Base-by-base conservation (phyloP, 2,797 vertebrate species). In the Acrocephalus scirpaceus region DNA sequence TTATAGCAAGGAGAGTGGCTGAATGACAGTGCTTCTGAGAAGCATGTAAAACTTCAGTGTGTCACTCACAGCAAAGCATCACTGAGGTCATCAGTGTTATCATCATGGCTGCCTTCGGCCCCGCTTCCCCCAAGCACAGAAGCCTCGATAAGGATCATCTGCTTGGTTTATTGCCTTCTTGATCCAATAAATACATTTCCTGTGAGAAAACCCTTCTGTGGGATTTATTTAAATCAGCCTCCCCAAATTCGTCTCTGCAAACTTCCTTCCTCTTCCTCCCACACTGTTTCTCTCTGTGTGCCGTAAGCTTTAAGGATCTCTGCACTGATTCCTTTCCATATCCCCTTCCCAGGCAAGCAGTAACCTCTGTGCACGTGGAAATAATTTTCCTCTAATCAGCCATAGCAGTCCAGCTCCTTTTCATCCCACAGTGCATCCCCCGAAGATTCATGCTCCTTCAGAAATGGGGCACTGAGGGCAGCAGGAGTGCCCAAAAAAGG, bases 1-100 rank as follows among this genome's bases (percentile, higher is more conserved):
- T 97, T 97, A 90, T 93, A 97, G 96, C 87, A 94, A 93, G 83
- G 34, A 67, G 92, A 86, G 90, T 36, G 90, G 91, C 96, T 97
- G 97, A 97, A 93, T 96, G 97, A 97, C 96, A 97, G 93, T 88
- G 92, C 93, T 96, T 95, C 92, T 88, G 95, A 92, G 95, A 96
- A 97, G 96, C 84, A 71, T 93, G 94, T 96, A 96, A 91, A 96
- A 97, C 94, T 96, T 94, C 74, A 53, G 96, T 34, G 7, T 93
- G 97, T 97, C 91, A 86, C 95, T 96, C 95, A 76, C 90, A 95
- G 96, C 90, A 96, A 97, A 97, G 92, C 72, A 73, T 94, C 96
- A 79, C 92, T 34, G 95, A 96, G 97, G 96, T 97, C 71, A 42
- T 42, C 89, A 1, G 1, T 75, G 64, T 96, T 98, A 96, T 94